Evolutionary conservation across 2,797 vertebrate species (phyloP), one percentile per base, ranked within the genome.

Genomic region (Craterocephalus amniculus): DNA sequence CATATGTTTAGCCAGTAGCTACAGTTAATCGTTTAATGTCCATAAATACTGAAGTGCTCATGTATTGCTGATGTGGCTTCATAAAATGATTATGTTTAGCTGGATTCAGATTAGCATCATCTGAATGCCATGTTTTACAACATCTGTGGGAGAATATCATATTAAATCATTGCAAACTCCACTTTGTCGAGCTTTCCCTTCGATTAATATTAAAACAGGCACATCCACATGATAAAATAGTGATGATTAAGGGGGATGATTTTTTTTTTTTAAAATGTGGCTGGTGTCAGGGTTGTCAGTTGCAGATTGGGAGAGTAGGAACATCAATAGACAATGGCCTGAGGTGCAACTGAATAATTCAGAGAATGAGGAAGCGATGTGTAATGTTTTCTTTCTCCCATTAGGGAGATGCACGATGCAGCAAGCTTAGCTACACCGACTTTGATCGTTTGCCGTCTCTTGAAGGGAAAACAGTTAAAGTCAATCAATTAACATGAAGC

Each of bases 321-420:
- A 89, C 87, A 89, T 89, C 91, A 90, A 81, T 80, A 89, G 87
- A 92, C 89, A 87, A 88, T 61, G 72, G 90, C 91, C 83, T 12
- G 78, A 88, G 90, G 88, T 87, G 79, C 58, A 72, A 81, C 70
- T 91, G 81, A 90, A 92, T 92, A 88, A 92, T 92, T 92, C 79
- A 91, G 84, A 32, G 48, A 64, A 76, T 8, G 80, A 80, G 80
- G 79, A 88, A 77, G 79, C 45, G 29, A 79, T 55, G 35, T 70
- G 72, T 59, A 65, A 75, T 75, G 81, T 79, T 82, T 75, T 88
- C 63, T 78, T 62, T 66, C 61, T 66, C 56, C 63, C 70, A 81
- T 89, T 70, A 80, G 79, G 69, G 78, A 89, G 77, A 84, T 72
- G 63, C 76, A 77, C 60, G 71, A 57, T 64, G 67, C 22, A 14